Base-by-base conservation (phyloP, 92 coral and sea anemone species). In the Porites cylindrica region DNA sequence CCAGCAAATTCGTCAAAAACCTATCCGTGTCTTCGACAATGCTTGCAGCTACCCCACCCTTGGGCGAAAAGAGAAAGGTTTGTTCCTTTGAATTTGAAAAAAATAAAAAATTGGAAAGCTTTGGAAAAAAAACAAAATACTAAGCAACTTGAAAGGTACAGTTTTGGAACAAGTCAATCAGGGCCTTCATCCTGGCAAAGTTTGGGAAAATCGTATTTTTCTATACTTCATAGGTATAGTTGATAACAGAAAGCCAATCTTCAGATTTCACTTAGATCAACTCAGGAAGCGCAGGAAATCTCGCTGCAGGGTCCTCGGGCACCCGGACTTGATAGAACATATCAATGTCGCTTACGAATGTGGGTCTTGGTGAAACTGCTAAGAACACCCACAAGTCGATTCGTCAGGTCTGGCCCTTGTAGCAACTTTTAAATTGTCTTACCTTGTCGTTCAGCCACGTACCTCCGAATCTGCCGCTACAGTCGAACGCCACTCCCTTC, bases 341-440 rank as follows among this genome's bases (percentile, higher is more conserved):
- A 6, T 86, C 79, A 5, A 86, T 79, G 26, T 86, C 86, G 0
- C 78, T 58, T 63, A 51, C 17, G 21, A 51, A 79, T 6, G 86
- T 86, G 86, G 78, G 23, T 67, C 58, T 24, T 79, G 26, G 13
- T 71, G 69, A 52, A 86, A 86, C 86, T 69, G 17, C 78, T 51
- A 24, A 86, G 56, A n/a, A 86, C 80, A n/a, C 86, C 53, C 26
- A 69, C 47, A 6, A 72, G 65, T n/a, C 38, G 1, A 17, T 59
- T 87, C 20, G 91, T 81, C 54, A 81, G 43, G 65, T 88, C 83
- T 3, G 91, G 89, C 47, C 84, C 91, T 73, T 88, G 75, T 14
- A 75, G 26, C 26, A 83, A 12, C 62, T 65, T 11, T 21, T 21
- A 21, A 29, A 29, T 29, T 29, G 63, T 81, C 62, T 2, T 38